These are phyloP conservation scores for Pomatorhinus ruficollis DNA, from an alignment of 2,113 vertebrate genomes.

Conservation along the genomic window DNA sequence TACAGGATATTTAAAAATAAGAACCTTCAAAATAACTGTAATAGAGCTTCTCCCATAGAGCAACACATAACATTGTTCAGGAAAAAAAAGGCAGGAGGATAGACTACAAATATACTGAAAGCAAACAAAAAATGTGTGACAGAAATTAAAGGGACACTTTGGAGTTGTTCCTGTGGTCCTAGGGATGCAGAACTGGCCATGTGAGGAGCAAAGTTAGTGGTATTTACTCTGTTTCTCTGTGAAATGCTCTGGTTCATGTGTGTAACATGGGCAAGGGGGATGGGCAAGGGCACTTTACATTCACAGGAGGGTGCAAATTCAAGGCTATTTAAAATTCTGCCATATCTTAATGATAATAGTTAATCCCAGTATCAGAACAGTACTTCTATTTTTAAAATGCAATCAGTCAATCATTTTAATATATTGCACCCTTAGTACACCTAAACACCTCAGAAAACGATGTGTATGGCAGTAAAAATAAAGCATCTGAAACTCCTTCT, in stretches of 20 bases:
- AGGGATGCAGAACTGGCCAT: not conserved
- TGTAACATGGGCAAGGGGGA: not conserved
- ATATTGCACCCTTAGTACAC: not conserved
- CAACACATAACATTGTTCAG: not conserved
- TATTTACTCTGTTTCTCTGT: not conserved
- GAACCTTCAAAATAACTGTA: not conserved
- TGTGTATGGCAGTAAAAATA: not conserved
- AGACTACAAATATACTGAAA: not conserved
- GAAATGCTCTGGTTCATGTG: not conserved
- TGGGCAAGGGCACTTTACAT: not conserved
- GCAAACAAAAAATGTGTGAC: not conserved
- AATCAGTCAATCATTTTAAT: conserved; percentile 58
- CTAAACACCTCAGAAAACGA: conserved; percentile 3
- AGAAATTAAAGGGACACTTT: not conserved
- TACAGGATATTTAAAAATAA: not conserved
- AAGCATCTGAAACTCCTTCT: not conserved
- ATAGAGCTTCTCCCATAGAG: not conserved
- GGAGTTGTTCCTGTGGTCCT: not conserved
- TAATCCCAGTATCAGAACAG: conserved; percentile 45
- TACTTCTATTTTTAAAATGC: conserved; percentile 56
- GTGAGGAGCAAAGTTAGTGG: not conserved
- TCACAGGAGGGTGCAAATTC: conserved; percentile 36
- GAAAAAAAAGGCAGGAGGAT: not conserved
- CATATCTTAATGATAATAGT: conserved; percentile 40
- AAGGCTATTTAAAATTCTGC: conserved; percentile 43